phyloP scores from a whole-genome alignment of 2,888 invertebrate species.

The Gibbula magus region DNA sequence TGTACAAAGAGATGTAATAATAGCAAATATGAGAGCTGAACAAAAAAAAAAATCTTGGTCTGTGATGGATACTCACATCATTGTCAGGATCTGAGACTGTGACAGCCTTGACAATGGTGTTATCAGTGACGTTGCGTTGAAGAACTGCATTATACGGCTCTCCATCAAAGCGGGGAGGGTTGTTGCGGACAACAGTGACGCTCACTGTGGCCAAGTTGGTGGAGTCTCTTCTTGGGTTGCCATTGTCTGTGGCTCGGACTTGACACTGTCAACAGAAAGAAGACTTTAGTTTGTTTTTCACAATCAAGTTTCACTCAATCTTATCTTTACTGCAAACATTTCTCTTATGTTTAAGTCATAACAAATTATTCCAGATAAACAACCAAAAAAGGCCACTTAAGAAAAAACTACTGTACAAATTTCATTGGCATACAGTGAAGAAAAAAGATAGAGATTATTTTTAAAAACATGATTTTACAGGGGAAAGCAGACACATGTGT shows the following conservation, averaged over 20 bases:
- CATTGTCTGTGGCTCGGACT: conserved; percentile 45
- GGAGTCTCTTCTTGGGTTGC: conserved; percentile 36
- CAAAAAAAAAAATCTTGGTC: background rate
- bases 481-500: too few relatives aligned
- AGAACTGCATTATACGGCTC: conserved; percentile 43
- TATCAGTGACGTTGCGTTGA: conserved; percentile 15
- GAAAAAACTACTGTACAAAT: too few relatives aligned
- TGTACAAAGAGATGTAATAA: background rate
- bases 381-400: too few relatives aligned
- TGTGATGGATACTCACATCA: conserved; percentile 28
- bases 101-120: conserved; percentile 26
- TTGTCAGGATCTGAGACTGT: conserved; percentile 29
- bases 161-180: conserved; percentile 53
- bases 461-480: too few relatives aligned
- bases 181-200: conserved; percentile 60
- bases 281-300: too few relatives aligned
- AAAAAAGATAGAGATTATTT: too few relatives aligned
- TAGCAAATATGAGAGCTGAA: background rate
- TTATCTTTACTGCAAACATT: too few relatives aligned
- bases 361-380: too few relatives aligned
- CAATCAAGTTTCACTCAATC: too few relatives aligned
- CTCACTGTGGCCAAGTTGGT: conserved; percentile 47
- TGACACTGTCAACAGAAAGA: conserved; percentile 36
- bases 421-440: too few relatives aligned
- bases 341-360: too few relatives aligned